Evolutionary conservation across 2,888 invertebrate genomes (phyloP), one percentile per base, ranked within the genome.

Genomic region (Scaeva pyrastri): DNA sequence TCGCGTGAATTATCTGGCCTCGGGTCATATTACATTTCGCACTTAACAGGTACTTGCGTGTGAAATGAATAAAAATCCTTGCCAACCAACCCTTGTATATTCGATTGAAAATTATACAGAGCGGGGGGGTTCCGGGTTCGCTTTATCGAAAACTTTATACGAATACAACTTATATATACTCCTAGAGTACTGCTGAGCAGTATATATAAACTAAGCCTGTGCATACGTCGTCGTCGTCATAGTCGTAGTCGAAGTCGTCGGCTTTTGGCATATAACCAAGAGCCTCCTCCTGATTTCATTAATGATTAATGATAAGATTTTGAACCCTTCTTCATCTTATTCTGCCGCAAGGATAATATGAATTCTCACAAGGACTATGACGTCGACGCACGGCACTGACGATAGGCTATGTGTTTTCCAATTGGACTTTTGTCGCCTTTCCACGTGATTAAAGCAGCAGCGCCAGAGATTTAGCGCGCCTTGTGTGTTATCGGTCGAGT

Each of bases 341-440:
- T 21, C 60, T 21, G 80, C 75, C 77, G 82, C 82, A 66, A 77
- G 77, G 72, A 72, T 76, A 70, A 76, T 43, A 77, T 36, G 62
- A 62, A 62, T 62, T 62, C 43, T 64, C 60, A 55, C 79, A 70
- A 74, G 48, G 45, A 75, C 36, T 50, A 74, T 41, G 31, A 26
- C n/a, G 64, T 50, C 52, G 68, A 52, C 52, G 68, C 5, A 31
- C 31, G 31, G 31, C 31, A n/a, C n/a, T n/a, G n/a, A 39, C 10
- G 11, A 50, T 50, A n/a, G 62, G 19, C 39, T 66, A 26, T 10
- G 64, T 39, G 68, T 68, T 82, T 82, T 71, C 70, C 72, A 79
- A 89, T 90, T 89, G 88, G 90, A 90, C 89, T 91, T 92, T 91
- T 92, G 91, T 90, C 91, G 92, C 91, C 91, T 92, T 92, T 92